Evolutionary conservation across 2,888 invertebrate species (phyloP), one percentile per base, ranked within the genome.

Genomic region (Lasioglossum calceatum): DNA sequence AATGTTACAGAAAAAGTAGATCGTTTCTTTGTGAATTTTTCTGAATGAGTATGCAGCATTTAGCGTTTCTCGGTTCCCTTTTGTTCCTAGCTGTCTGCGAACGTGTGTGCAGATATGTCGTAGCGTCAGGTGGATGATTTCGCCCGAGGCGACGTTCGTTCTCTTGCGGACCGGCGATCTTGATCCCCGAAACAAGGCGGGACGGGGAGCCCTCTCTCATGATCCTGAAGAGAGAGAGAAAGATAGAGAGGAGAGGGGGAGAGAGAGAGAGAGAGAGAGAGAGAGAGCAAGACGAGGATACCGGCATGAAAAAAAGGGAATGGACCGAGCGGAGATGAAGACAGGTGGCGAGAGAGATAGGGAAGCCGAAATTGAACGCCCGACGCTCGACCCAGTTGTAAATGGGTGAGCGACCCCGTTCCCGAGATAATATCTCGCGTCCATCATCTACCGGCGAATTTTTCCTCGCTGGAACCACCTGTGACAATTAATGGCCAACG

Each of bases 371-470:
- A 90, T 78, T 71, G 89, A 85, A 85, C 88, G 84, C 82, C 84
- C 81, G 88, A 58, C 84, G 72, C 80, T 92, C 90, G 94, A 94
- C 95, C 95, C 93, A 94, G 94, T 94, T 95, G 91, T 92, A 94
- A 94, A 94, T 94, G 93, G 94, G 94, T 93, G 93, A 94, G 89
- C 92, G 94, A 92, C 93, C 94, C 92, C 93, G 93, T 94, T 94
- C 91, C 84, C 89, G 88, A 88, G 85, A 88, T 92, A 91, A 90
- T 88, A 90, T 92, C 89, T 89, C 88, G 88, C 90, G 91, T 93
- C 91, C 92, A 91, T 92, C 92, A 93, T 92, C 88, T 91, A 84
- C 89, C 91, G 90, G 93, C 91, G 92, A 91, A 93, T 93, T 93
- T 93, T 91, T 92, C 92, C 92, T 89, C 89, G 91, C 82, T 85